Conservation (phyloP, 2,113 vertebrate genomes). For the Hemiprocne comata region DNA sequence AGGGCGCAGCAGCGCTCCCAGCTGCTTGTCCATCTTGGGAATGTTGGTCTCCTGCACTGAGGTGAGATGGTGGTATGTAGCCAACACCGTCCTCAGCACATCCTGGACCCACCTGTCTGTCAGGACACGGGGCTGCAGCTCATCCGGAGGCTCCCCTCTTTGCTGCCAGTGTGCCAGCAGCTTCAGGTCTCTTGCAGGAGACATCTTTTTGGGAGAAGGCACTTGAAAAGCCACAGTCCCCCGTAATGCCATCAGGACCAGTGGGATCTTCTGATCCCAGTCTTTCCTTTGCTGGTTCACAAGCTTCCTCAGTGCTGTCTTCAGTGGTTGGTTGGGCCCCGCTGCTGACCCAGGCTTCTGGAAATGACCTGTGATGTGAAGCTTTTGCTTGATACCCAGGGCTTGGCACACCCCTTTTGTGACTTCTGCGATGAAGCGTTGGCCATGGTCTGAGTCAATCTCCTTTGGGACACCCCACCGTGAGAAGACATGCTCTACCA, state of each 20-base stretch:
- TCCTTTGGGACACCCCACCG: slow-evolving; percentile 47
- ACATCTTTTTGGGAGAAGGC: not conserved
- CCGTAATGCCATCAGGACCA: slow-evolving; percentile 39
- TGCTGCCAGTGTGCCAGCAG: slow-evolving; percentile 34
- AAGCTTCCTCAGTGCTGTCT: not conserved
- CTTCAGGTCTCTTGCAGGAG: not conserved
- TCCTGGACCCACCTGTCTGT: slow-evolving; percentile 60
- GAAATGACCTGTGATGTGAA: slow-evolving; percentile 39
- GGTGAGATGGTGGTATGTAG: not conserved
- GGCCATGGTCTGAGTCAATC: slow-evolving; percentile 3
- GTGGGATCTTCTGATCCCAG: slow-evolving; percentile 51
- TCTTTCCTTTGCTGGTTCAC: slow-evolving; percentile 48
- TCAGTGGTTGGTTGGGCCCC: not conserved
- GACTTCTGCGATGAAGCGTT: not conserved
- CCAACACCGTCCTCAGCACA: not conserved
- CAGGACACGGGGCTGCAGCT: slow-evolving; percentile 45
- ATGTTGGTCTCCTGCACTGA: slow-evolving; percentile 4
- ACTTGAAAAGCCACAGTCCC: not conserved
- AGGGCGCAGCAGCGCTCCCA: slow-evolving; percentile 17
- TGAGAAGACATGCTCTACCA: slow-evolving; percentile 34
- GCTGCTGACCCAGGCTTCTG: not conserved
- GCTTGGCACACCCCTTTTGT: slow-evolving; percentile 41
- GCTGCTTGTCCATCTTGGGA: slow-evolving; percentile 52
- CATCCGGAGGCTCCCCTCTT: slow-evolving; percentile 15
- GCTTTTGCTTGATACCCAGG: slow-evolving; percentile 56